These are phyloP conservation scores for Pyrocoelia pectoralis DNA, from an alignment of 2,888 invertebrate genomes.

Conservation along the genomic window DNA sequence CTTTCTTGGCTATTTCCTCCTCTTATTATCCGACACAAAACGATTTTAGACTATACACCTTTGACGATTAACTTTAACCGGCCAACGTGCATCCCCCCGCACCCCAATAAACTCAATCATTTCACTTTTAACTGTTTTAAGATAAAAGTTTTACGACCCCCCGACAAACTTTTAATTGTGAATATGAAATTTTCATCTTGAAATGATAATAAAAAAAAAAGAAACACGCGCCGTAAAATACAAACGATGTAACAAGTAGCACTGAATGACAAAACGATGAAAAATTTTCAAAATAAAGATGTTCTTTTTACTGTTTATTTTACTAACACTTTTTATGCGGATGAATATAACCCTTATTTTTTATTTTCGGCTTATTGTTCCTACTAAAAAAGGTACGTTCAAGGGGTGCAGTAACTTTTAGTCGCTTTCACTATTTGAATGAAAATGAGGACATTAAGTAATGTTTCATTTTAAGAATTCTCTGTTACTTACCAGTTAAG, in stretches of 20 bases:
- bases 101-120: not conserved
- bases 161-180: not conserved
- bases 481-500: too few relatives aligned
- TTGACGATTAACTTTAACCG: slow-evolving; percentile 7
- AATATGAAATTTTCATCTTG: slow-evolving; percentile 10
- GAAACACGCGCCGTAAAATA: slow-evolving; percentile 1
- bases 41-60: not conserved
- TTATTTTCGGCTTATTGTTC: not conserved
- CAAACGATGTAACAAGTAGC: slow-evolving; percentile 5
- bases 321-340: not conserved
- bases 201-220: not conserved
- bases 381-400: not conserved
- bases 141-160: slow-evolving; percentile 1
- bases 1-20: slow-evolving; percentile 34
- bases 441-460: not conserved
- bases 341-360: not conserved
- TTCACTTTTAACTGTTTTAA: not conserved
- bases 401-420: not conserved
- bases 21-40: slow-evolving; percentile 24
- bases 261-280: not conserved
- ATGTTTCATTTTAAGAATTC: too few relatives aligned
- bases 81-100: not conserved
- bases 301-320: slow-evolving; percentile 3
- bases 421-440: not conserved
- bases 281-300: not conserved